Conservation (phyloP, 2,113 vertebrate genomes). For the Mesembrinibis cayennensis region DNA sequence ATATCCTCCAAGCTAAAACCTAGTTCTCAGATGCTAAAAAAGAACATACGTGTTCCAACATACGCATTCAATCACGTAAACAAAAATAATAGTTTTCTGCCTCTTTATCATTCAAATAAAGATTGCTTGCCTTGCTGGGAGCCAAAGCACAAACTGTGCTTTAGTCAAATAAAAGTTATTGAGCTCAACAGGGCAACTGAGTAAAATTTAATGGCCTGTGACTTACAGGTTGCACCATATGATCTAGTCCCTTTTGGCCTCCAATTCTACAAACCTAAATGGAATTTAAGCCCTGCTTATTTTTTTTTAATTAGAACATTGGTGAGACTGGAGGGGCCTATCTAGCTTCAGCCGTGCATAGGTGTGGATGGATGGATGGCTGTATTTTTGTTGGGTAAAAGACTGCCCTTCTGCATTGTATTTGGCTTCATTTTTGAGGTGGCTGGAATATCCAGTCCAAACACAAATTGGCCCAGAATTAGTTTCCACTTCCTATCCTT, state of each 20-base stretch:
- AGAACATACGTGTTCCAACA: background rate
- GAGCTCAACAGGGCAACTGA: slow-evolving; percentile 34
- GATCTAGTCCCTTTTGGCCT: slow-evolving; percentile 49
- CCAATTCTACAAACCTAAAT: slow-evolving; percentile 20
- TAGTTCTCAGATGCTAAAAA: background rate
- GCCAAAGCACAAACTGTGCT: background rate
- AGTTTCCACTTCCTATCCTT: slow-evolving; percentile 49
- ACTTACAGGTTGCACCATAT: slow-evolving; percentile 26
- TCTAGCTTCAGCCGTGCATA: background rate
- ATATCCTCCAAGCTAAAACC: background rate
- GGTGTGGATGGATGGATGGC: background rate
- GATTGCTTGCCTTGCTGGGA: background rate
- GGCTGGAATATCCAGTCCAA: slow-evolving; percentile 29
- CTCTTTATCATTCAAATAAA: background rate
- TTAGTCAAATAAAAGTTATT: slow-evolving; percentile 47
- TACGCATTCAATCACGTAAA: background rate
- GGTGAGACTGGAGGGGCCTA: slow-evolving; percentile 32
- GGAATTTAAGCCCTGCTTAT: background rate
- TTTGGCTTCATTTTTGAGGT: slow-evolving; percentile 40
- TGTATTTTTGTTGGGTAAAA: slow-evolving; percentile 13
- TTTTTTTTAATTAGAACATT: slow-evolving; percentile 14
- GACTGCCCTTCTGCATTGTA: slow-evolving; percentile 14
- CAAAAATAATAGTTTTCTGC: background rate
- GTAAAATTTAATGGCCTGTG: slow-evolving; percentile 50
- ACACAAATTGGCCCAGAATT: slow-evolving; percentile 4